A percentile compares a stretch with the other conserved stretches of the same genome.
phyloP scores from a whole-genome alignment of 2,888 invertebrate genomes.

The Neoaliturus tenellus region DNA sequence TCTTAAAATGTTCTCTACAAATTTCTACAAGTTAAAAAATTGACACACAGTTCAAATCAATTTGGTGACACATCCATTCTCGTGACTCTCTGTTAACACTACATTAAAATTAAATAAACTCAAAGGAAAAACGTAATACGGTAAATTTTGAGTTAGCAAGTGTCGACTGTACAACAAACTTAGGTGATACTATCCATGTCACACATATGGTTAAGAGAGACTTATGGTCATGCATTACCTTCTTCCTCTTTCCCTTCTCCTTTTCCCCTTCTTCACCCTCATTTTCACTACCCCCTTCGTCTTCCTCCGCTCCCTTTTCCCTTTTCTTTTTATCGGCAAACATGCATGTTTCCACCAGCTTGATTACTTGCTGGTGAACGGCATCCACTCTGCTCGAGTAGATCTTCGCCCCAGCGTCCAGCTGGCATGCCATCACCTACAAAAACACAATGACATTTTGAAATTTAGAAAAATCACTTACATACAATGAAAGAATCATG shows the following conservation, averaged over 20 bases:
- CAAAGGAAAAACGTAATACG: too few species aligned
- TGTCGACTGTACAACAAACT: too few species aligned
- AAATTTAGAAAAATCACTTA: neutral
- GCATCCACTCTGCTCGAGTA: slow-evolving; percentile 22
- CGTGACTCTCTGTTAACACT: too few species aligned
- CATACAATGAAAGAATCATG: neutral
- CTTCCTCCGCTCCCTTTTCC: neutral
- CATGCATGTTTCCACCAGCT: slow-evolving; percentile 24
- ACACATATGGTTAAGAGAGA: too few species aligned
- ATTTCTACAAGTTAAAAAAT: too few species aligned
- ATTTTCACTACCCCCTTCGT: neutral
- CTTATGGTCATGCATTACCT: neutral
- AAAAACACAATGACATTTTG: too few species aligned
- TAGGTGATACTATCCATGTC: too few species aligned
- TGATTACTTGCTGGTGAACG: neutral
- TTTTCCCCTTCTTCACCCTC: neutral
- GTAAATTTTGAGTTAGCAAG: too few species aligned
- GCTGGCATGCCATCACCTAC: slow-evolving; percentile 31
- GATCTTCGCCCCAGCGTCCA: slow-evolving; percentile 38
- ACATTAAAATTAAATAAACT: too few species aligned
- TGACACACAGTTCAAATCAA: too few species aligned
- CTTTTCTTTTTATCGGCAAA: slow-evolving; percentile 16
- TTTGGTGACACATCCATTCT: too few species aligned
- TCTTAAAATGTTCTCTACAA: too few species aligned
- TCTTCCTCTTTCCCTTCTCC: neutral